phyloP scores from a whole-genome alignment of 2,888 invertebrate genomes.

The Rhyacophila evoluta region DNA sequence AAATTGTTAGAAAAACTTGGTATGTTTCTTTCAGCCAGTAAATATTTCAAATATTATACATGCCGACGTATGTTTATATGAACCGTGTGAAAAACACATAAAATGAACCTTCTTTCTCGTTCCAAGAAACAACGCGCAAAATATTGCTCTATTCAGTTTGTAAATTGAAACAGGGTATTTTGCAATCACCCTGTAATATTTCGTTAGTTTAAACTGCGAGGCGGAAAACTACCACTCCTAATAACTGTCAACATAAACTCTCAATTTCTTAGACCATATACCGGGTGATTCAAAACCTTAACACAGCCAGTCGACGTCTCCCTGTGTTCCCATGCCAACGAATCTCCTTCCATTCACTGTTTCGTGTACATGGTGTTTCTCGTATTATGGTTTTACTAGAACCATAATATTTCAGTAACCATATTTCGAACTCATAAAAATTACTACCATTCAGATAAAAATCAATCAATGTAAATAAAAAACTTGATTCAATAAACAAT shows the following conservation, averaged over 20 bases:
- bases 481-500: too few species aligned
- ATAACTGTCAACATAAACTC: slow-evolving; percentile 51
- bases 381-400: background rate
- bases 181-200: slow-evolving; percentile 47
- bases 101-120: slow-evolving; percentile 7
- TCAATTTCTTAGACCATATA: slow-evolving; percentile 51
- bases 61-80: background rate
- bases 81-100: background rate
- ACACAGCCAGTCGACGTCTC: slow-evolving; percentile 38
- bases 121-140: background rate
- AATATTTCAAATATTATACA: background rate
- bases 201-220: slow-evolving; percentile 41
- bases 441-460: too few species aligned
- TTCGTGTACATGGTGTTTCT: background rate
- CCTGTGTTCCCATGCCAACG: slow-evolving; percentile 11
- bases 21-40: too few species aligned
- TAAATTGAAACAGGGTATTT: slow-evolving; percentile 44
- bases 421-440: too few species aligned
- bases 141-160: slow-evolving; percentile 23
- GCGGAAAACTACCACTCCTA: slow-evolving; percentile 47
- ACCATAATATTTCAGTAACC: too few species aligned
- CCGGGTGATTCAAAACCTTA: slow-evolving; percentile 46
- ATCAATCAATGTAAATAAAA: too few species aligned
- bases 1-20: too few species aligned
- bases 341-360: background rate